Evolutionary conservation across 2,888 invertebrate genomes (phyloP).

Genomic region (Clitarchus hookeri): DNA sequence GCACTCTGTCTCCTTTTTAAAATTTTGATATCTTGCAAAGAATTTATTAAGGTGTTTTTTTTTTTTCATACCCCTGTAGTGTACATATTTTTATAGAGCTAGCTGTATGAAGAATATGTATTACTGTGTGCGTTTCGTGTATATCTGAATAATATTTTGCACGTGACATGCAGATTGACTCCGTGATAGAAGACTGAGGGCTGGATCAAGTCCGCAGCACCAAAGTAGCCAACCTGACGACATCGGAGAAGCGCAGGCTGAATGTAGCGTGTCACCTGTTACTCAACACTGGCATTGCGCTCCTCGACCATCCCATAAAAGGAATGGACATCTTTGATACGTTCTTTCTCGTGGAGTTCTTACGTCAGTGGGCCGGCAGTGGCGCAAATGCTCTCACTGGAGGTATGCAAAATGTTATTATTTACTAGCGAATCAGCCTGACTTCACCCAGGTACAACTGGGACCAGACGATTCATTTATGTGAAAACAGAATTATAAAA

Average conservation of each 20-base stretch:
- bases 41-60: no score
- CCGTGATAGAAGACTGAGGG: conserved; percentile 89
- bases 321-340: conserved; percentile 95
- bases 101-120: no score
- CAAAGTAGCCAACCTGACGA: conserved; percentile 80
- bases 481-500: no score
- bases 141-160: neutral
- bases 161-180: conserved; percentile 69
- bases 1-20: no score
- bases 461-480: no score
- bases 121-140: neutral
- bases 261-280: conserved; percentile 89
- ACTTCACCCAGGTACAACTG: no score
- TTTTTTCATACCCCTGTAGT: no score
- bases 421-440: no score
- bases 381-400: conserved; percentile 38
- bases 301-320: conserved; percentile 85
- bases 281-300: conserved; percentile 82
- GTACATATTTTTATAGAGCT: no score
- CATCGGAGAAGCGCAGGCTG: conserved; percentile 83
- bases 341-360: conserved; percentile 91
- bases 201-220: conserved; percentile 87
- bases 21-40: no score
- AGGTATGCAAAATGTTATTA: conserved; percentile 15
- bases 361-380: conserved; percentile 81